A percentile compares a stretch with the other conserved stretches of the same genome.
Evolutionary conservation across 1,140 invertebrate species (phyloP).

Genomic region (Tenebrio molitor): DNA sequence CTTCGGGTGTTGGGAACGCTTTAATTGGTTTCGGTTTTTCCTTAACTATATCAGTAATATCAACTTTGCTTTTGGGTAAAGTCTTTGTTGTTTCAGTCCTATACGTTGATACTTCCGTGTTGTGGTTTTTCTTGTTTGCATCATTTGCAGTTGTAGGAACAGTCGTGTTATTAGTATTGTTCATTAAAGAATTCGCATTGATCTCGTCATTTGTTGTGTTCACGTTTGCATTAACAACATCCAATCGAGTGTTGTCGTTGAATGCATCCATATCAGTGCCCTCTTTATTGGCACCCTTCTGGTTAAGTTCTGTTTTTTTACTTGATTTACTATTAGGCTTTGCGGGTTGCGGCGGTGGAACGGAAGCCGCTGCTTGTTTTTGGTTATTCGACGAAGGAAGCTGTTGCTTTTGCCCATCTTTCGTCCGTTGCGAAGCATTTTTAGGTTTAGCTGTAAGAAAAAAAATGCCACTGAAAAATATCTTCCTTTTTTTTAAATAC

Average conservation of each 20-base stretch:
- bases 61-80: constrained; percentile 52
- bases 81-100: constrained; percentile 46
- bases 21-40: constrained; percentile 58
- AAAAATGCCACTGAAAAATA: constrained; percentile 28
- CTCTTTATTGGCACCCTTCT: constrained; percentile 66
- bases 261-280: constrained; percentile 68
- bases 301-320: constrained; percentile 64
- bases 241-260: constrained; percentile 56
- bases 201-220: constrained; percentile 32
- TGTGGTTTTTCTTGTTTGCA: constrained; percentile 22
- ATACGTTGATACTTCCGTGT: constrained; percentile 50
- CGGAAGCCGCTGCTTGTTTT: constrained; percentile 46
- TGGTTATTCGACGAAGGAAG: constrained; percentile 17
- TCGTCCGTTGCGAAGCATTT: constrained; percentile 50
- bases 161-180: constrained; percentile 23
- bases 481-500: no score
- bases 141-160: constrained; percentile 41
- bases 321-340: constrained; percentile 61
- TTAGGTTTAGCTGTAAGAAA: constrained; percentile 62
- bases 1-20: constrained; percentile 42
- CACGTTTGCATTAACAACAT: constrained; percentile 51
- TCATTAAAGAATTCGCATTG: constrained; percentile 32
- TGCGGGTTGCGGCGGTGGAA: constrained; percentile 58
- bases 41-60: constrained; percentile 63
- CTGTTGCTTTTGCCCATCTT: constrained; percentile 47